Base-by-base conservation (phyloP, 2,888 invertebrate genomes). In the Embidobia sp. region DNA sequence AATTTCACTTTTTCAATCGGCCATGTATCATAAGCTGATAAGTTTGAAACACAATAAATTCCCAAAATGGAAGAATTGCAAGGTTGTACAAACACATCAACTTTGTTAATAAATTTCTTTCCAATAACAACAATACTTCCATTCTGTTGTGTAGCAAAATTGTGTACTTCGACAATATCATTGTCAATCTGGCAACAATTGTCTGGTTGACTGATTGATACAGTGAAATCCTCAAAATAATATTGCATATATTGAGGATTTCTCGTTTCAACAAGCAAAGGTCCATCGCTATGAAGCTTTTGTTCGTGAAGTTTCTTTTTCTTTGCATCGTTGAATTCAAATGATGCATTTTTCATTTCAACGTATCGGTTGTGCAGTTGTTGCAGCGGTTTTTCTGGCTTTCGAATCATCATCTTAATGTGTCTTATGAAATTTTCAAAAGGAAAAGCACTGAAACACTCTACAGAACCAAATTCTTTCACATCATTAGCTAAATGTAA, bases 391-490 rank as follows among this genome's bases (percentile, higher is more conserved):
- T 40, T 40, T 8, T 40, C 16, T 6, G 18, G n/a, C n/a, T 40
- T 40, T 8, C 40, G 3, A 8, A 40, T 18, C 1, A 40, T 16
- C 3, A 16, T 8, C n/a, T 40, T 40, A 2, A 40, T 40, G n/a
- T n/a, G 18, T 18, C 8, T 40, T 16, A 40, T 40, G 8, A 40
- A 40, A 18, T 40, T 40, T 7, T 40, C 40, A n/a, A 40, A 40
- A n/a, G 16, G 18, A 7, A 40, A 40, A 8, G 40, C 40, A 15
- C 5, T 16, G 16, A 40, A 40, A 10, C 18, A 18, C 10, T 40
- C 40, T 8, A 40, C 3, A 7, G 40, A 40, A 16, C 40, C 40
- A 16, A 16, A 16, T 5, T 16, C 1, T 40, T 3, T 18, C 6
- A 16, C 40, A 16, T 40, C 40, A 6, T 40, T 7, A 8, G 16